Conservation (phyloP, 2,113 vertebrate genomes). For the Galbula dea region DNA sequence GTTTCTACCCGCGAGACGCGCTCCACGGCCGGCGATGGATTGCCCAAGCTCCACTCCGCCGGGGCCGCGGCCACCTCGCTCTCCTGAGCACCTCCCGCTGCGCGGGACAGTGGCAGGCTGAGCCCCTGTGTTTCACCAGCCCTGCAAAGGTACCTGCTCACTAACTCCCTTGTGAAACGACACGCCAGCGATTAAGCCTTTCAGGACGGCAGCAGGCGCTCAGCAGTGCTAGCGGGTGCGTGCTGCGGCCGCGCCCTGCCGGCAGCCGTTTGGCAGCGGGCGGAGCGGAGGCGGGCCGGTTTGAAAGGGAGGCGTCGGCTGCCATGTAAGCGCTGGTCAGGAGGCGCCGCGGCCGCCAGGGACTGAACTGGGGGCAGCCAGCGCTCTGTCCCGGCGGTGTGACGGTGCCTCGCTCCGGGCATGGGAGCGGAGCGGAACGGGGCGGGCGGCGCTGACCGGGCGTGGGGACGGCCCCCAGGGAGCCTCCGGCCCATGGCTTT, state of each 20-base stretch:
- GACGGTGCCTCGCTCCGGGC: neutral
- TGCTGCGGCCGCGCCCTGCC: neutral
- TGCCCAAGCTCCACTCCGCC: neutral
- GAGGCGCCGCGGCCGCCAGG: neutral
- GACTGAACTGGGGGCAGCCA: neutral
- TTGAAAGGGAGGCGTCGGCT: constrained; percentile 24
- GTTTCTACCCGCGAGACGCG: neutral
- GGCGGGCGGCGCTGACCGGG: constrained; percentile 29
- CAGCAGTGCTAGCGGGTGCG: fast-evolving
- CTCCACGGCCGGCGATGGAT: neutral
- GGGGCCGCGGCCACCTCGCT: neutral
- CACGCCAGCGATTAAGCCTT: fast-evolving
- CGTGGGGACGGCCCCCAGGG: neutral
- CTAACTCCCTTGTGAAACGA: fast-evolving
- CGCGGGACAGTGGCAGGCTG: neutral
- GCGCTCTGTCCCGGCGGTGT: neutral
- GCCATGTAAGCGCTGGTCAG: neutral
- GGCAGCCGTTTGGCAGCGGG: neutral
- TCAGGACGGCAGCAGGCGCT: no score
- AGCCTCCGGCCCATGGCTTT: constrained; percentile 76
- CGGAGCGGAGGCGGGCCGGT: constrained; percentile 36
- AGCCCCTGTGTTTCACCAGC: fast-evolving
- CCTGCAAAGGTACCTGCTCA: fast-evolving
- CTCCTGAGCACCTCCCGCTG: fast-evolving
- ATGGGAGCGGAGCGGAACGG: constrained; percentile 25